Evolutionary conservation across 2,113 vertebrate species (phyloP).

Genomic region (Neomonachus schauinslandi): DNA sequence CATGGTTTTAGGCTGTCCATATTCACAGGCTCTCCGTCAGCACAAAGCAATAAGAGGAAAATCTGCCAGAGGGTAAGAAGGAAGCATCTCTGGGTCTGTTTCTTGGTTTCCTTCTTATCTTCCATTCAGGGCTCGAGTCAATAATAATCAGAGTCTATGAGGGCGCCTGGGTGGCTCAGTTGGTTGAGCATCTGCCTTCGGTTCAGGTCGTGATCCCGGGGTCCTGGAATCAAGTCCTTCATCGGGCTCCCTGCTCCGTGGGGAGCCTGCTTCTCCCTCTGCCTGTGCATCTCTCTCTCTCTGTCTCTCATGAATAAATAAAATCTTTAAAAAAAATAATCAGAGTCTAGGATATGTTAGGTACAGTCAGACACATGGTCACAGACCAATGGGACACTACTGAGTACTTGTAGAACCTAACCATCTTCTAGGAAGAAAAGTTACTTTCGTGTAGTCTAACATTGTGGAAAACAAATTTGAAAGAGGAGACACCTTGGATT

Average conservation of each 20-base stretch:
- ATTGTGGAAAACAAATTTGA: not conserved
- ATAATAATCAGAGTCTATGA: not conserved
- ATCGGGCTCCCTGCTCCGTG: not conserved
- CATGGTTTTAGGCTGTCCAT: too few species aligned
- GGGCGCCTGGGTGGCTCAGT: too few species aligned
- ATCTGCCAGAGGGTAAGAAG: not conserved
- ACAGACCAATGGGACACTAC: not conserved
- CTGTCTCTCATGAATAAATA: not conserved
- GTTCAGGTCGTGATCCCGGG: not conserved
- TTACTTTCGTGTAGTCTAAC: not conserved
- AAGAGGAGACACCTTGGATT: not conserved
- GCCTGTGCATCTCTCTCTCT: not conserved
- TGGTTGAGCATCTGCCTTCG: not conserved
- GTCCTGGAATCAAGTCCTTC: not conserved
- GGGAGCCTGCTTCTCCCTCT: not conserved
- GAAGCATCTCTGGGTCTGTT: not conserved
- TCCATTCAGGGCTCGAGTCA: not conserved
- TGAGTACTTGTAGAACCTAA: not conserved
- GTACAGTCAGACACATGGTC: accelerated
- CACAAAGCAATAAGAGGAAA: not conserved
- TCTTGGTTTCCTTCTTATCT: not conserved
- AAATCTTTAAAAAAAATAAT: not conserved
- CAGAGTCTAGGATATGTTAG: accelerated
- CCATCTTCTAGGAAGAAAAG: not conserved
- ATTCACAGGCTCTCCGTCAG: not conserved